Evolutionary conservation across 1,140 invertebrate species (phyloP), one percentile per base, ranked within the genome.

Genomic region (Arion vulgaris): DNA sequence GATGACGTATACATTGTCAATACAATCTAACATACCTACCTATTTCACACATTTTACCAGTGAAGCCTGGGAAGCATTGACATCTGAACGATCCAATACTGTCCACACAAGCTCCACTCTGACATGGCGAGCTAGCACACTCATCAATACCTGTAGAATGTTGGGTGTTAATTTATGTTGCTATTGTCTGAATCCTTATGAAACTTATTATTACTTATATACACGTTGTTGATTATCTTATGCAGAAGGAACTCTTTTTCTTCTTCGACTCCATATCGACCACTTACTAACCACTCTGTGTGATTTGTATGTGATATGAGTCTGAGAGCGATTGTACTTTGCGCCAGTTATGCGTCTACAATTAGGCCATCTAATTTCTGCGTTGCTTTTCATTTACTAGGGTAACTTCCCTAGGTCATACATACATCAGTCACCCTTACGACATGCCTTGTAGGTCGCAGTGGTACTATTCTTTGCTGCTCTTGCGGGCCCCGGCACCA

Each of bases 11-110:
- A n/a, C n/a, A n/a, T 45, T 7, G 41, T 45, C 41, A 45, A 45
- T 15, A 45, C 5, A 45, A 5, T 45, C 41, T 45, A 5, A 45
- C 41, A 45, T n/a, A 62, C 76, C 49, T 71, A 86, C 85, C 85
- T 7, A 73, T 80, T 41, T 96, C 95, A 92, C 97, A 98, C 85
- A 95, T 95, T 28, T 92, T 82, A 15, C 97, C 97, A 7, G 94
- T 94, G 92, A 94, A 98, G 32, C 96, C 96, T 39, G 76, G 71
- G 11, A 62, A 39, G 85, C 91, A 91, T 7, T 77, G 38, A 73
- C 88, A 89, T 9, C 80, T 66, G 81, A 83, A 89, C 23, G 28
- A 83, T 26, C 81, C 84, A n/a, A 85, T 82, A 68, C 78, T 68
- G 80, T 84, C 85, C 53, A 72, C 82, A 51, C 86, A 87, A 0